A percentile compares a stretch with the other conserved stretches of the same genome.
Conservation (phyloP, 2,888 invertebrate genomes). For the Tipula lateralis region DNA sequence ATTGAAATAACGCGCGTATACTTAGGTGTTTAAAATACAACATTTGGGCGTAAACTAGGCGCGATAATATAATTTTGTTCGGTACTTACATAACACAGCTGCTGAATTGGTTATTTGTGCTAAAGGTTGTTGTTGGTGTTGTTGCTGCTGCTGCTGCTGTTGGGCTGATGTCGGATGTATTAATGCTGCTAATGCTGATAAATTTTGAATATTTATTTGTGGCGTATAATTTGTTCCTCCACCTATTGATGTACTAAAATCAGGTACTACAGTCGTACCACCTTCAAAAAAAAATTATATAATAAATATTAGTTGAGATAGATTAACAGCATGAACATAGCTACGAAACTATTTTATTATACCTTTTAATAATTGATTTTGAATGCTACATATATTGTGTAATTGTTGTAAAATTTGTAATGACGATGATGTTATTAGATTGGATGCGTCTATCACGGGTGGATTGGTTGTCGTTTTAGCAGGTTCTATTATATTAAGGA, state of each 20-base stretch:
- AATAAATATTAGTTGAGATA: neutral
- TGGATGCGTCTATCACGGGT: constrained; percentile 48
- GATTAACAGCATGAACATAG: neutral
- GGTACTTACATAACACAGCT: constrained; percentile 50
- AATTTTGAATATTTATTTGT: constrained; percentile 84
- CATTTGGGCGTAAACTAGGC: neutral
- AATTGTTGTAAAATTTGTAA: constrained; percentile 62
- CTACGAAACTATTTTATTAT: constrained; percentile 38
- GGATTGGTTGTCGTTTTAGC: constrained; percentile 49
- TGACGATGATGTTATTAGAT: constrained; percentile 56
- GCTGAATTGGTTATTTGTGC: constrained; percentile 41
- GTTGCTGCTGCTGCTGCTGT: constrained; percentile 37
- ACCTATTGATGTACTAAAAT: neutral
- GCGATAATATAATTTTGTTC: neutral
- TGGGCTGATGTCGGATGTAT: constrained; percentile 48
- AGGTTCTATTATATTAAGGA: constrained; percentile 51
- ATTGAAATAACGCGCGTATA: neutral
- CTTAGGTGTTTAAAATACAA: no score
- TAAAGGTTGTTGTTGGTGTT: constrained; percentile 39
- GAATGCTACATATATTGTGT: constrained; percentile 58
- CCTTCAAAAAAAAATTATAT: neutral
- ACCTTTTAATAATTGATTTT: constrained; percentile 60
- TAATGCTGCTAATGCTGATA: constrained; percentile 74
- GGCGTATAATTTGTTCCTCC: constrained; percentile 52
- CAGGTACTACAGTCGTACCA: constrained; percentile 4